Evolutionary conservation across 2,113 vertebrate genomes (phyloP).

Genomic region (Sciurus niger): DNA sequence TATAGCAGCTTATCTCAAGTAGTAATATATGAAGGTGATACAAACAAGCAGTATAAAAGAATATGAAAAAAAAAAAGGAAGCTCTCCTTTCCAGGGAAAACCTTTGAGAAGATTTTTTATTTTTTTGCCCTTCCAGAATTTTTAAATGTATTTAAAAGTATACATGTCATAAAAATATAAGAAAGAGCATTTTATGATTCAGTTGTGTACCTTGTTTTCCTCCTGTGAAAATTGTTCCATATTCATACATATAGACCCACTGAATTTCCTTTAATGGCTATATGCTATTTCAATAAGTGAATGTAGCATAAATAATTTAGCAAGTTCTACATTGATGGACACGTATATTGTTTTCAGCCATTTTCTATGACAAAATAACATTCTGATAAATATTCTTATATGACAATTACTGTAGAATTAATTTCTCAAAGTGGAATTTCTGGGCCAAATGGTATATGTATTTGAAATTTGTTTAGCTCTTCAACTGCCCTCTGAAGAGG

Average conservation of each 20-base stretch:
- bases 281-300: background rate
- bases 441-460: background rate
- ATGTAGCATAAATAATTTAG: background rate
- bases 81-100: background rate
- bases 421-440: constrained; percentile 9
- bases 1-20: constrained; percentile 25
- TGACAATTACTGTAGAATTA: constrained; percentile 7
- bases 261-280: background rate
- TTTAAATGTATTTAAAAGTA: constrained; percentile 7
- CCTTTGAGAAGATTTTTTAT: background rate
- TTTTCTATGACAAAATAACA: constrained; percentile 9
- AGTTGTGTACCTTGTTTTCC: background rate
- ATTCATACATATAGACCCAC: background rate
- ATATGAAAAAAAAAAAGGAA: background rate
- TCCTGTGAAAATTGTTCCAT: background rate
- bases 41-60: background rate
- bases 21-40: background rate
- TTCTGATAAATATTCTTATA: background rate
- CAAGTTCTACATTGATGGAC: background rate
- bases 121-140: background rate
- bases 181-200: background rate
- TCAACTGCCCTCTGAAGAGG: constrained; percentile 34
- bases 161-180: background rate
- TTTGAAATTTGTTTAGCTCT: constrained; percentile 9
- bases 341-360: background rate